Conservation (phyloP, 2,888 invertebrate species). For the Noctua janthe region DNA sequence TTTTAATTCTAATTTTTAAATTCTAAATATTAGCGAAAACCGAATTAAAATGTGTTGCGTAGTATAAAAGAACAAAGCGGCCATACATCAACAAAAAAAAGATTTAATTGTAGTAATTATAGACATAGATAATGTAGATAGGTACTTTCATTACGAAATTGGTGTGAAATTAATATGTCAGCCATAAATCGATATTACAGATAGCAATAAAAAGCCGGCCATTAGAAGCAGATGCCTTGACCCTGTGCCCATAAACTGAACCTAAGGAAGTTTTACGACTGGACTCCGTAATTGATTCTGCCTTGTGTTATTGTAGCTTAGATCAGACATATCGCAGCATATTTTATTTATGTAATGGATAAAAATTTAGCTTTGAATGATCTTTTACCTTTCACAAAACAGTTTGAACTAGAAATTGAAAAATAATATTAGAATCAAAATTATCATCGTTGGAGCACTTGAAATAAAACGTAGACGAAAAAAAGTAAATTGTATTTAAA, state of each 20-base stretch:
- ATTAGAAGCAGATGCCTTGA: constrained; percentile 75
- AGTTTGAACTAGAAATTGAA: background rate
- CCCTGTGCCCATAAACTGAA: constrained; percentile 74
- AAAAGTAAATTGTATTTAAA: background rate
- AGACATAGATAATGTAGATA: background rate
- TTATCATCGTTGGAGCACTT: background rate
- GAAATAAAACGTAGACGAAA: background rate
- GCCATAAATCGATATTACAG: constrained; percentile 72
- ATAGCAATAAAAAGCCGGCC: constrained; percentile 75
- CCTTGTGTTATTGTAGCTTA: constrained; percentile 66
- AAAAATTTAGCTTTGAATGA: background rate
- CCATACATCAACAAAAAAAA: background rate
- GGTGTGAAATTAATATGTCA: constrained; percentile 64
- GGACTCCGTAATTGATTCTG: constrained; percentile 74
- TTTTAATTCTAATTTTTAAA: too few relatives aligned
- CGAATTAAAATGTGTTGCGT: background rate
- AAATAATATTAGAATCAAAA: background rate
- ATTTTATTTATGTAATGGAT: constrained; percentile 1
- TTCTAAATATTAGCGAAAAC: background rate
- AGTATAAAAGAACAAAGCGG: background rate
- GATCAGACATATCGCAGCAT: constrained; percentile 17
- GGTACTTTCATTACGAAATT: constrained; percentile 15
- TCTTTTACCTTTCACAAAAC: background rate
- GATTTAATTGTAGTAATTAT: background rate
- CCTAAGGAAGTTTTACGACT: constrained; percentile 73